Evolutionary conservation across 2,113 vertebrate species (phyloP).

Genomic region (Hippocampus barbouri): DNA sequence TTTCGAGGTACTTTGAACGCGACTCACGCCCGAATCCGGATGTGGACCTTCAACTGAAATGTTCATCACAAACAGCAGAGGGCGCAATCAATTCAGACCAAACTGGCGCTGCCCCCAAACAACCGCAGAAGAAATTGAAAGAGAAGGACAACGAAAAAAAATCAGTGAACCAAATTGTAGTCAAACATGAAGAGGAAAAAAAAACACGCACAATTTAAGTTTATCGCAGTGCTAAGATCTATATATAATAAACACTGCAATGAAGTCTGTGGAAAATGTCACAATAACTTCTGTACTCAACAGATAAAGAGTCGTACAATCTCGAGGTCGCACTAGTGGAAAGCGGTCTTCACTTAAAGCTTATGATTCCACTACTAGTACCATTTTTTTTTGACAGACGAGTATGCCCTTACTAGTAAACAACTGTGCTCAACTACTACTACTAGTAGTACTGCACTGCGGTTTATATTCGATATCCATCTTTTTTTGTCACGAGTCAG

Average conservation of each 20-base stretch:
- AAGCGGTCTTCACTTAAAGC: too few species aligned
- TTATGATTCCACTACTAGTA: too few species aligned
- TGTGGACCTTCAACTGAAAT: neutral
- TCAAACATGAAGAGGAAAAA: neutral
- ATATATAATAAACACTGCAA: too few species aligned
- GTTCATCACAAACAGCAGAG: neutral
- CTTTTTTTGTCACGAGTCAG: too few species aligned
- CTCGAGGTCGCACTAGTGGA: too few species aligned
- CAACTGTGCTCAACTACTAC: too few species aligned
- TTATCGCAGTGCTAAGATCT: neutral
- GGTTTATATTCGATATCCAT: too few species aligned
- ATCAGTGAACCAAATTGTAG: neutral
- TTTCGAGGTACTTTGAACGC: neutral
- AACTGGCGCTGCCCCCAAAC: neutral
- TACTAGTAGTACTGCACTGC: too few species aligned
- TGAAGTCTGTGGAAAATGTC: neutral
- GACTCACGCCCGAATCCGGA: neutral
- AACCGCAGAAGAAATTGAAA: neutral
- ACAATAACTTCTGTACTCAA: neutral
- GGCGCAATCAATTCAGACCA: neutral
- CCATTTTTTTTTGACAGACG: too few species aligned
- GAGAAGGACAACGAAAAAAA: neutral
- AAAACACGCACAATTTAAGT: neutral
- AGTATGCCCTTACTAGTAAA: too few species aligned
- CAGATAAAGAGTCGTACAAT: neutral